Evolutionary conservation across 35 echinoderm and acorn worm genomes (phyloP), one percentile per base, ranked within the genome.

Genomic region (Apostichopus japonicus): DNA sequence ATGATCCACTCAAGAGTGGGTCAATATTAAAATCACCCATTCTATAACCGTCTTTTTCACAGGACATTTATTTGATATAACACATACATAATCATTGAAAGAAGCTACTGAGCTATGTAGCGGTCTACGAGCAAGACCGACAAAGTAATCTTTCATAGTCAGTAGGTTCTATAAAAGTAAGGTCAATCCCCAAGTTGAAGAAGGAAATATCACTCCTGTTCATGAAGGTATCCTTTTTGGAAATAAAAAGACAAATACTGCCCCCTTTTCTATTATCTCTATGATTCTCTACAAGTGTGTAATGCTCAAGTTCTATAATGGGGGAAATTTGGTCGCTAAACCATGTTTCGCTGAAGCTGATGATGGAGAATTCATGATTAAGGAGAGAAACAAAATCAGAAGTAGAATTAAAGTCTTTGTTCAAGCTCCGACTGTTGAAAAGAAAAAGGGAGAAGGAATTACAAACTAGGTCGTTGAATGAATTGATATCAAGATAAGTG

Each of bases 21-120:
- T 79, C 77, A 79, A 79, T 79, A 23, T 79, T 79, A 23, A 79
- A 79, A 23, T 79, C 77, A 22, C 77, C 77, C 77, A 79, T 79
- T 5, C 15, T 44, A 44, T 79, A 79, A 23, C 77, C 23, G 23
- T 81, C 7, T 10, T 81, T 81, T 81, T 81, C 79, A 33, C 23
- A n/a, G 11, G 79, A 81, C 24, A 81, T 33, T 81, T 81, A 10
- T 81, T 24, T 44, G 5, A 81, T 55, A 81, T 10, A 5, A n/a
- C 77, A 79, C 77, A 5, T 21, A 78, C 1, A 10, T 23, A 78
- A 78, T 78, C 77, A 33, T 80, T 80, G 14, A 80, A 80, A 80
- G 22, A 80, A n/a, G 23, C 22, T 8, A 51, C 78, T 80, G 4
- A 27, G 44, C 78, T 10, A 51, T 53, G 25, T 25, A 25, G 78